A percentile compares a stretch with the other conserved stretches of the same genome.
Evolutionary conservation across 2,113 vertebrate genomes (phyloP).

Genomic region (Struthio camelus): DNA sequence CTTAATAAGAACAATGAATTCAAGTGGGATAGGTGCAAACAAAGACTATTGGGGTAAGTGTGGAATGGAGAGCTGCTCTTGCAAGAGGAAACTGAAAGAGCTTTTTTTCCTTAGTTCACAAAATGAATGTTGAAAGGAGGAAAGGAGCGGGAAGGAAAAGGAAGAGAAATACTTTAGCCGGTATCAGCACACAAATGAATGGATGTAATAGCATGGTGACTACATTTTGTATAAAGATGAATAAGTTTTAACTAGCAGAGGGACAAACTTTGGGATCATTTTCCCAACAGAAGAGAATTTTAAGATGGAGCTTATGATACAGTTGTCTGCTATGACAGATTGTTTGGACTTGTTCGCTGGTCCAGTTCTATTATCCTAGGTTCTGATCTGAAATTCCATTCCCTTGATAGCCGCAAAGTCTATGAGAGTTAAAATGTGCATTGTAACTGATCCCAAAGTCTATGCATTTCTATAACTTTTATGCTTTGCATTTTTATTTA

Average conservation of each 20-base stretch:
- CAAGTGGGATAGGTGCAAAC: background rate
- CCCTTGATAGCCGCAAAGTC: background rate
- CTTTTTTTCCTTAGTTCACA: background rate
- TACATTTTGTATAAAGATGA: background rate
- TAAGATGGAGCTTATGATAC: background rate
- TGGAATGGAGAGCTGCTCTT: background rate
- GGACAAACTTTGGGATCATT: background rate
- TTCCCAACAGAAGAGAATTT: background rate
- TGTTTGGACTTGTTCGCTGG: background rate
- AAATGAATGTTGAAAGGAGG: background rate
- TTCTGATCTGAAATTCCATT: background rate
- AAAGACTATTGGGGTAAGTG: background rate
- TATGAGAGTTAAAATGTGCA: background rate
- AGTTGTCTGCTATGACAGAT: background rate
- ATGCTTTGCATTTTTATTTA: background rate
- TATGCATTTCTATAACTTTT: background rate
- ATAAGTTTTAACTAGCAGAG: background rate
- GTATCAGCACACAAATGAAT: background rate
- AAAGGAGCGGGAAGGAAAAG: background rate
- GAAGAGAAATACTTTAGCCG: background rate
- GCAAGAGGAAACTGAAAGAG: background rate
- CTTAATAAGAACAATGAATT: slow-evolving; percentile 1
- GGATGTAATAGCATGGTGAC: background rate
- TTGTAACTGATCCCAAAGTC: background rate
- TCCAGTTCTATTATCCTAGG: background rate